Conservation (phyloP, 37 sponge, comb jelly and placozoan species). For the Spongia lamella region DNA sequence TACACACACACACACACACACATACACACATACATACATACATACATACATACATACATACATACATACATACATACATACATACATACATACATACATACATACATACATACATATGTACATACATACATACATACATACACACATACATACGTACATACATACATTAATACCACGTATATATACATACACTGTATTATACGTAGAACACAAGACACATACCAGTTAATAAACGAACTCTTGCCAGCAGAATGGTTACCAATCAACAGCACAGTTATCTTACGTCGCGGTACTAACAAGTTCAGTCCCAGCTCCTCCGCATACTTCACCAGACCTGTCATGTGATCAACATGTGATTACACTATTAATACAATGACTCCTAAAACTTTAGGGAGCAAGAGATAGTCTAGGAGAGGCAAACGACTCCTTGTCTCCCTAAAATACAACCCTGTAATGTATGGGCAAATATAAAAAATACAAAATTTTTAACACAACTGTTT, state of each 20-base stretch:
- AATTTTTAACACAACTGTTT: no score
- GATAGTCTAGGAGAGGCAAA: no score
- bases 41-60: background rate
- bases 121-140: constrained; percentile 7
- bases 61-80: constrained; percentile 8
- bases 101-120: constrained; percentile 9
- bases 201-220: background rate
- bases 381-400: no score
- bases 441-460: no score
- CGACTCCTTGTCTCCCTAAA: no score
- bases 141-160: background rate
- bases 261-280: constrained; percentile 75
- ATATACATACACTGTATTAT: no score
- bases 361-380: no score
- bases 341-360: background rate
- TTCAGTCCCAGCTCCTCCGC: constrained; percentile 54
- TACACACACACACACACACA: background rate
- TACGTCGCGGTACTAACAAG: constrained; percentile 59
- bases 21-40: background rate
- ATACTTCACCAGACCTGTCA: constrained; percentile 49
- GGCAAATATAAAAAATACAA: no score
- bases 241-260: constrained; percentile 87
- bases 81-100: constrained; percentile 3
- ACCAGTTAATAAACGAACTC: constrained; percentile 87
- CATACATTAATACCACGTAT: background rate